A percentile compares a stretch with the other conserved stretches of the same genome.
These are phyloP conservation scores for Altica lythri DNA, from an alignment of 2,888 invertebrate genomes.

Conservation along the genomic window DNA sequence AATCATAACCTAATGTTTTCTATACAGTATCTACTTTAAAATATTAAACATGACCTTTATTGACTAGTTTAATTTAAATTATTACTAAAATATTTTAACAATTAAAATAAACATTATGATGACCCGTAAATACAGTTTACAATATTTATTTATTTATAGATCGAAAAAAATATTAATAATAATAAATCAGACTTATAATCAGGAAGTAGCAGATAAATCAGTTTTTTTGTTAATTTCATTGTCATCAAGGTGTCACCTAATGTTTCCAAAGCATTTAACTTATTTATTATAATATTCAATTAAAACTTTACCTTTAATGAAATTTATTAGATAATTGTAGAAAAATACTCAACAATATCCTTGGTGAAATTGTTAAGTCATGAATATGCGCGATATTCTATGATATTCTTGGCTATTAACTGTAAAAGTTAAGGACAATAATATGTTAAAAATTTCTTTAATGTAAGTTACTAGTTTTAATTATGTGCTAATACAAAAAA, in stretches of 20 bases:
- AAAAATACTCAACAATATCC: conserved; percentile 29
- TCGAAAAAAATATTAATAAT: not conserved
- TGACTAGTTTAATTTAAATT: too few relatives aligned
- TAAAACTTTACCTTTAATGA: conserved; percentile 18
- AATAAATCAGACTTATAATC: conserved; percentile 1
- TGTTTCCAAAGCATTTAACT: conserved; percentile 3
- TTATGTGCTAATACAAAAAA: too few relatives aligned
- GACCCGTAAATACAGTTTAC: too few relatives aligned
- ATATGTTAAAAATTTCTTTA: too few relatives aligned
- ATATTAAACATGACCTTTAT: too few relatives aligned
- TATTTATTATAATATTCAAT: conserved; percentile 5
- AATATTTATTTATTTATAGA: too few relatives aligned
- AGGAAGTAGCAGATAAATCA: conserved; percentile 4
- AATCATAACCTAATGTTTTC: too few relatives aligned
- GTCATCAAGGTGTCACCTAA: conserved; percentile 1
- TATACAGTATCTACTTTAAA: too few relatives aligned
- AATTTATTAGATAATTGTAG: conserved; percentile 31
- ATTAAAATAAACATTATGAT: too few relatives aligned
- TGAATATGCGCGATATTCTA: conserved; percentile 26
- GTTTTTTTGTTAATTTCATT: conserved; percentile 8
- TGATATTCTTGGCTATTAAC: conserved; percentile 20
- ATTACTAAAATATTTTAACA: too few relatives aligned
- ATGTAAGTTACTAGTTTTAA: too few relatives aligned
- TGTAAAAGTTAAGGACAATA: conserved; percentile 16
- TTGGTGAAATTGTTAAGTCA: conserved; percentile 26